Conservation (phyloP, 2,797 vertebrate genomes). For the Siniperca obscura region DNA sequence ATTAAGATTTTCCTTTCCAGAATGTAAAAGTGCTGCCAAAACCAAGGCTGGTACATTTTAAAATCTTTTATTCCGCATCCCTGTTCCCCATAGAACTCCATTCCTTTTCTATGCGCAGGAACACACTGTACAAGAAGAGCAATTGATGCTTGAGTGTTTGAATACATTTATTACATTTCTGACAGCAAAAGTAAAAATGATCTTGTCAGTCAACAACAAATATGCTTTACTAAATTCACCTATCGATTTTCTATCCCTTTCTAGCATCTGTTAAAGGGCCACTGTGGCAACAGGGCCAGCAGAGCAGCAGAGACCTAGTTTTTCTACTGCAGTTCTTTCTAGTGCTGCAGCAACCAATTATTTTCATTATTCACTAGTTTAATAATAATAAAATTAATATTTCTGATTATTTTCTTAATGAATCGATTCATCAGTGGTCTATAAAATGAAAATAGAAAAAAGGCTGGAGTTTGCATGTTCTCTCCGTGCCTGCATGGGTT, state of each 20-base stretch:
- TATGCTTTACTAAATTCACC: not conserved
- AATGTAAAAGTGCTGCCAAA: constrained; percentile 12
- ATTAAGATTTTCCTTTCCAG: constrained; percentile 1
- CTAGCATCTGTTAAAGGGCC: not conserved
- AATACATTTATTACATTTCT: not conserved
- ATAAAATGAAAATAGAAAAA: not conserved
- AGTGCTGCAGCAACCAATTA: not conserved
- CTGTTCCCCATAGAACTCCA: not conserved
- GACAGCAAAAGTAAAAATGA: not conserved
- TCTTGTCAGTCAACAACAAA: not conserved
- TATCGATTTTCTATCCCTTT: not conserved
- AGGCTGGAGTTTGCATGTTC: too few relatives aligned
- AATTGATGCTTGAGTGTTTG: not conserved
- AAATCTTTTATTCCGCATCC: not conserved
- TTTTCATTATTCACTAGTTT: not conserved
- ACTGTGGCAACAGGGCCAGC: not conserved
- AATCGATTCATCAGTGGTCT: not conserved
- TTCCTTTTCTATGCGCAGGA: not conserved
- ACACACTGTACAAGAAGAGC: not conserved
- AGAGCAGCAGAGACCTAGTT: not conserved
- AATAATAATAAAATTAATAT: too few relatives aligned
- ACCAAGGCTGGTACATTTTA: not conserved
- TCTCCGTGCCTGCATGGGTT: too few relatives aligned
- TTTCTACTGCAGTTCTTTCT: not conserved
- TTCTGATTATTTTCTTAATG: not conserved